Percentiles rank a stretch among this genome's conserved stretches.
phyloP scores from a whole-genome alignment of 2,797 vertebrate genomes.

The Enteromius anoplus region DNA sequence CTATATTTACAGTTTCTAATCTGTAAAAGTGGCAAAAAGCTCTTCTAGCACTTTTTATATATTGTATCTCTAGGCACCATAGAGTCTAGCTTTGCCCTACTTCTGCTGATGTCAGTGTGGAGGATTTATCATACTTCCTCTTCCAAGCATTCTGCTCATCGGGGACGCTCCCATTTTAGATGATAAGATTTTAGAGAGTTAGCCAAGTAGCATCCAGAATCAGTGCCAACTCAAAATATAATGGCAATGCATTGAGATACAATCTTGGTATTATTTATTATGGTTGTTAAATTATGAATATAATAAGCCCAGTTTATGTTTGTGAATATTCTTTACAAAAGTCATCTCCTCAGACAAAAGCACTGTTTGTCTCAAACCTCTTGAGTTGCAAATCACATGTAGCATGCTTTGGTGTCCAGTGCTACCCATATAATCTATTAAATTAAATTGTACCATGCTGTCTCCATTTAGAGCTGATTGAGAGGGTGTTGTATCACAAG shows the following conservation, averaged over 20 bases:
- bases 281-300: neutral
- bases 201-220: slow-evolving; percentile 20
- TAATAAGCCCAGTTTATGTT: neutral
- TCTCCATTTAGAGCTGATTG: neutral
- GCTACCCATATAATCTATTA: neutral
- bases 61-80: slow-evolving; percentile 3
- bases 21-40: neutral
- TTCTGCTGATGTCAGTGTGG: neutral
- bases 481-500: slow-evolving; percentile 6
- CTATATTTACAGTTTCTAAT: neutral
- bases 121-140: slow-evolving; percentile 48
- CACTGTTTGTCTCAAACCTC: neutral
- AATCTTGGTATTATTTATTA: neutral
- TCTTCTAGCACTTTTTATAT: neutral
- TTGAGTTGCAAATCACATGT: neutral
- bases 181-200: neutral
- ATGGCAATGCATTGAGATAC: neutral
- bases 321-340: neutral
- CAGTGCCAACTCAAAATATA: neutral
- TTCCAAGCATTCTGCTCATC: slow-evolving; percentile 25
- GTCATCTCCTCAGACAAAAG: neutral
- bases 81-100: too few relatives aligned
- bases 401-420: neutral
- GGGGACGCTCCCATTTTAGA: slow-evolving; percentile 38
- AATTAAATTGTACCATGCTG: neutral